These are phyloP conservation scores for Microtus richardsoni DNA, from an alignment of 2,113 vertebrate species.

Conservation along the genomic window DNA sequence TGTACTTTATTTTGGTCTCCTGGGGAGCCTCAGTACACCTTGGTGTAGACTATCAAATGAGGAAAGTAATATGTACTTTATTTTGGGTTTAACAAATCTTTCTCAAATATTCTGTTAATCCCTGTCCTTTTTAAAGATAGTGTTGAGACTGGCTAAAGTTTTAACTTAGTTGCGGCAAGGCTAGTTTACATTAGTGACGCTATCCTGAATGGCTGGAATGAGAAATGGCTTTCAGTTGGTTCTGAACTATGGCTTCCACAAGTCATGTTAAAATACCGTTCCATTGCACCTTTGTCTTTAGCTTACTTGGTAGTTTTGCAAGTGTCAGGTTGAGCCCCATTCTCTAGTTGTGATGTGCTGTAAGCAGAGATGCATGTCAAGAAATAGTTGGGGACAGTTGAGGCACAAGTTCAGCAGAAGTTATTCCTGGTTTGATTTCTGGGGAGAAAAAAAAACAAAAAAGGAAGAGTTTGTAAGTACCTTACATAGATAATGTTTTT, in stretches of 20 bases:
- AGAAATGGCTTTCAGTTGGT: background rate
- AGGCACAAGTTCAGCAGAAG: constrained; percentile 54
- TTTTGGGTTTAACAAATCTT: background rate
- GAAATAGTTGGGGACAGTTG: constrained; percentile 70
- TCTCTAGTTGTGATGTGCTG: constrained; percentile 23
- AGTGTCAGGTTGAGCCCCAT: constrained; percentile 88
- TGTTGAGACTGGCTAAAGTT: background rate
- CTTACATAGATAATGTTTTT: background rate
- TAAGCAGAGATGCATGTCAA: constrained; percentile 78
- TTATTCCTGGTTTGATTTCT: constrained; percentile 78
- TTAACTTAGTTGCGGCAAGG: background rate
- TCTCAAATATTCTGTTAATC: background rate
- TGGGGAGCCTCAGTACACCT: background rate
- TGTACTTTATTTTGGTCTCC: too few species aligned
- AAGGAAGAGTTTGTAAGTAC: background rate
- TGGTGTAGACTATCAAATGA: background rate
- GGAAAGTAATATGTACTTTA: background rate
- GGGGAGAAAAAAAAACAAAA: background rate
- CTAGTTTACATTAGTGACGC: background rate
- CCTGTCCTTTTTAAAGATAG: background rate
- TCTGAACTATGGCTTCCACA: background rate
- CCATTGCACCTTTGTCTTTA: background rate
- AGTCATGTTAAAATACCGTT: background rate
- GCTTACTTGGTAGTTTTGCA: constrained; percentile 85
- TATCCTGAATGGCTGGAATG: background rate